Evolutionary conservation across 2,113 vertebrate species (phyloP).

Genomic region (Papio anubis): DNA sequence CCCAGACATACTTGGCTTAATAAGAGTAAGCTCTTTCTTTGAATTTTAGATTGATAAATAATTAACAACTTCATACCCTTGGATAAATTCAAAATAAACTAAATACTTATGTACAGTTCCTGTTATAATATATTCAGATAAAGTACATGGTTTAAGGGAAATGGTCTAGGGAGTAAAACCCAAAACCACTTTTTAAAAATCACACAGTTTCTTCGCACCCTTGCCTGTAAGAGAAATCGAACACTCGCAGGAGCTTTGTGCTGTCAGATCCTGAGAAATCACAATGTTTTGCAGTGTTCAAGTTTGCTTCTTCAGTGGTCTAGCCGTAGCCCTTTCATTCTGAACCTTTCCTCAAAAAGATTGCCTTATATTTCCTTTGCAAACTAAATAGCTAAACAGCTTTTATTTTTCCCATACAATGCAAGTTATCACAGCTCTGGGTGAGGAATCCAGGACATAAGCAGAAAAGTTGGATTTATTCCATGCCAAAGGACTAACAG

Average conservation of each 20-base stretch:
- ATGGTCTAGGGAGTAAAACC: neutral
- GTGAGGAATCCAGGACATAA: neutral
- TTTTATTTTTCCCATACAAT: neutral
- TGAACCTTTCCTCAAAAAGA: neutral
- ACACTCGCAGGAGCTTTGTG: neutral
- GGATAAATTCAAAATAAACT: conserved; percentile 27
- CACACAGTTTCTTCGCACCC: neutral
- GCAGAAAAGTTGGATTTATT: neutral
- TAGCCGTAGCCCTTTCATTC: neutral
- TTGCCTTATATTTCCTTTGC: neutral
- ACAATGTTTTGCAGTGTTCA: neutral
- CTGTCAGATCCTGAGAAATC: neutral
- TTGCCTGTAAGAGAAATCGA: neutral
- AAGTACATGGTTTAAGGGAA: neutral
- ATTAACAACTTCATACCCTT: neutral
- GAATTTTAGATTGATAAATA: neutral
- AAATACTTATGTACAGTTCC: neutral
- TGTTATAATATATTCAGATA: neutral
- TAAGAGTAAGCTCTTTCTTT: conserved; percentile 31
- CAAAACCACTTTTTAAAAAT: neutral
- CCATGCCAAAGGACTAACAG: rapidly evolving
- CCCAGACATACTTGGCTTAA: neutral
- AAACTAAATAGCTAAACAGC: neutral
- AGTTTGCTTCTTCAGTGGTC: neutral
- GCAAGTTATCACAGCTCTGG: neutral